Conservation (phyloP, 2,797 vertebrate genomes). For the Hapalemur alaotrensis region DNA sequence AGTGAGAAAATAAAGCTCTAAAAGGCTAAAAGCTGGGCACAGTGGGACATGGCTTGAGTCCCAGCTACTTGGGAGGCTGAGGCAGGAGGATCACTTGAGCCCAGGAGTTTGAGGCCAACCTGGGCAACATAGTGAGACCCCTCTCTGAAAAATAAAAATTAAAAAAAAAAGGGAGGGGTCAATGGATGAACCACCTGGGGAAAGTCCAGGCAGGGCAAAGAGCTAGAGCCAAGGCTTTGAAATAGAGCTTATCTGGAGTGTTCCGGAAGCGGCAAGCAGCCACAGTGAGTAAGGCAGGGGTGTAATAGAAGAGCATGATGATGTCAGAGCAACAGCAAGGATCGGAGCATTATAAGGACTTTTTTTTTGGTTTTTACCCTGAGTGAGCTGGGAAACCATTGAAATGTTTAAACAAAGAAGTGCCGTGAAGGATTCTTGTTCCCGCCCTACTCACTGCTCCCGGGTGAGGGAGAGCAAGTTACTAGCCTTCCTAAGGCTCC, state of each 20-base stretch:
- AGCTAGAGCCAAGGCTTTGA: background rate
- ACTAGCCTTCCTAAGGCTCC: background rate
- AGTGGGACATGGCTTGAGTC: background rate
- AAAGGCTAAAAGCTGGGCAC: background rate
- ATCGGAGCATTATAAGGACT: background rate
- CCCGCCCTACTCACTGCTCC: background rate
- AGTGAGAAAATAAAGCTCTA: background rate
- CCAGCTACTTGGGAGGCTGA: too few species aligned
- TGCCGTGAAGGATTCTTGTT: background rate
- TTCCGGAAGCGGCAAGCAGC: background rate
- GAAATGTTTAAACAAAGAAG: background rate
- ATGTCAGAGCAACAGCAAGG: background rate
- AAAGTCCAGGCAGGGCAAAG: background rate
- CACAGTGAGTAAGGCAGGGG: rapidly evolving
- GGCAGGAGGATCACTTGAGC: too few species aligned
- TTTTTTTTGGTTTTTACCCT: background rate
- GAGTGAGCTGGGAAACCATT: background rate
- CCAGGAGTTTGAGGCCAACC: too few species aligned
- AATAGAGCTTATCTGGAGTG: background rate
- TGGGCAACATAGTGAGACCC: too few species aligned
- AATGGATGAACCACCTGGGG: background rate
- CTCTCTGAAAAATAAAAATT: too few species aligned
- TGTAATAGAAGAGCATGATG: background rate
- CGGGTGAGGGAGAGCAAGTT: background rate
- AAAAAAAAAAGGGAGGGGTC: background rate